phyloP scores from a whole-genome alignment of 2,113 vertebrate genomes.

The Oostethus manadensis region DNA sequence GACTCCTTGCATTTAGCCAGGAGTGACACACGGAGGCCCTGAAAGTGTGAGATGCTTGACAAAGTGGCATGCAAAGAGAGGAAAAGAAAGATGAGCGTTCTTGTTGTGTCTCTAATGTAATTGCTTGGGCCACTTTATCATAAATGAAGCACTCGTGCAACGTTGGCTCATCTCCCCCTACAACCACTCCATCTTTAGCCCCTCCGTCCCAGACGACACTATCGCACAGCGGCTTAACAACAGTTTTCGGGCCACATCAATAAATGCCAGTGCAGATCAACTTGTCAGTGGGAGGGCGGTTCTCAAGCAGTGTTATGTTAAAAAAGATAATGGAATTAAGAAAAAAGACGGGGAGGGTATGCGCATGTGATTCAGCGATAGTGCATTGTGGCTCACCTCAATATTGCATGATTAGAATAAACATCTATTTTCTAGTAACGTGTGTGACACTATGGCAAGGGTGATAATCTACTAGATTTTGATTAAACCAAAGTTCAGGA shows the following conservation, averaged over 20 bases:
- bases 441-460: background rate
- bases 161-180: slow-evolving; percentile 37
- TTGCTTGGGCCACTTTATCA: slow-evolving; percentile 61
- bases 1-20: slow-evolving; percentile 15
- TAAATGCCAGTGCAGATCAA: slow-evolving; percentile 42
- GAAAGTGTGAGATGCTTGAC: slow-evolving; percentile 14
- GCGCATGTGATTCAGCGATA: background rate
- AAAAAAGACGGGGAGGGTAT: background rate
- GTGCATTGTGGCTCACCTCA: background rate
- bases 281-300: slow-evolving; percentile 28
- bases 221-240: slow-evolving; percentile 34
- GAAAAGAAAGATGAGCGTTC: slow-evolving; percentile 9
- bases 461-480: background rate
- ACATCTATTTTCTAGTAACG: background rate
- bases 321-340: slow-evolving; percentile 2
- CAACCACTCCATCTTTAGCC: slow-evolving; percentile 34
- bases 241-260: slow-evolving; percentile 36
- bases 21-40: slow-evolving; percentile 16
- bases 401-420: background rate
- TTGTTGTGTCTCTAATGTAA: slow-evolving; percentile 52
- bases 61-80: slow-evolving; percentile 14
- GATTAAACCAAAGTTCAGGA: background rate
- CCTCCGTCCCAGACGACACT: slow-evolving; percentile 28
- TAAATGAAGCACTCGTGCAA: slow-evolving; percentile 53
- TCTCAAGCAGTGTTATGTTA: slow-evolving; percentile 1